phyloP scores from a whole-genome alignment of 2,797 vertebrate genomes.

The Neopelma chrysocephalum region DNA sequence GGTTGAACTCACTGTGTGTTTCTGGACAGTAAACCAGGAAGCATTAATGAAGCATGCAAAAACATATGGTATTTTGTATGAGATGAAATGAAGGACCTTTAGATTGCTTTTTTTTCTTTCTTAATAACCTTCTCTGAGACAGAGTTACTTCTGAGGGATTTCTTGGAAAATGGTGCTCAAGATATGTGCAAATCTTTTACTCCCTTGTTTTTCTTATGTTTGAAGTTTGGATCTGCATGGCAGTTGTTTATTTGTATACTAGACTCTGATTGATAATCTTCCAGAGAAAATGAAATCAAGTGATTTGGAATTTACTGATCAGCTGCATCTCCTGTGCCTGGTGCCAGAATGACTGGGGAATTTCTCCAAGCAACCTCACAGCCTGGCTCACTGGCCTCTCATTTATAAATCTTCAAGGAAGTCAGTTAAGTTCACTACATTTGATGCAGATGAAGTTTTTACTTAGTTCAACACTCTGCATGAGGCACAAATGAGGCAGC shows the following conservation, averaged over 20 bases:
- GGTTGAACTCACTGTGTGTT: constrained; percentile 8
- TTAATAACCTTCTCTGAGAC: background rate
- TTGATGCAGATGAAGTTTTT: constrained; percentile 30
- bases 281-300: background rate
- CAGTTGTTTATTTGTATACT: background rate
- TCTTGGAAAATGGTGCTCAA: background rate
- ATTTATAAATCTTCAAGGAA: constrained; percentile 10
- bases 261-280: background rate
- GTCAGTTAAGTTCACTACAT: constrained; percentile 37
- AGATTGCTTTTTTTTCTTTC: background rate
- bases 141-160: background rate
- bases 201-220: background rate
- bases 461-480: constrained; percentile 43
- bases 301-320: background rate
- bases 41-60: constrained; percentile 16
- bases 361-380: background rate
- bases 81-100: constrained; percentile 1
- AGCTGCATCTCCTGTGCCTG: background rate
- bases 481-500: background rate
- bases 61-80: background rate
- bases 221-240: background rate
- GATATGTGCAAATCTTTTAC: background rate
- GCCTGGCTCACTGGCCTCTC: background rate
- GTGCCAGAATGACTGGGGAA: background rate
- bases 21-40: background rate